Evolutionary conservation across 2,797 vertebrate species (phyloP), one percentile per base, ranked within the genome.

Genomic region (Anas georgica): DNA sequence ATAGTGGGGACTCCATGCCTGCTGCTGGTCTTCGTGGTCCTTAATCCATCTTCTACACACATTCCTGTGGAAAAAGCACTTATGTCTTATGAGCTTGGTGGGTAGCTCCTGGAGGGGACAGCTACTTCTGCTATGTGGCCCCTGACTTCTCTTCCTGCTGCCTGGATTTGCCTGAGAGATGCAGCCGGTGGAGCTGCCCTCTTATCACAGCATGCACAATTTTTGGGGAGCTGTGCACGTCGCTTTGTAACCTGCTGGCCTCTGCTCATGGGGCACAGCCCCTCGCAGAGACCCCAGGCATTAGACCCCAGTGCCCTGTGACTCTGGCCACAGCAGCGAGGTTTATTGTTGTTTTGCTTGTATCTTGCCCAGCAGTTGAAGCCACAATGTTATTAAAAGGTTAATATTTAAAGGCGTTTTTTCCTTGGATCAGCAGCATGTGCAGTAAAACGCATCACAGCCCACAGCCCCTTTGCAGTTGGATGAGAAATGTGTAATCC

Each of bases 121-220:
- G 64, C 69, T 85, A 72, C 77, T 90, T 64, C 86, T 91, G 77
- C 80, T 91, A 37, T 73, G 67, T n/a, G n/a, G 58, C 43, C 83
- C 66, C 64, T 85, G 64, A 72, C 46, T 50, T 28, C 25, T 64
- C 50, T 72, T 86, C 62, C 64, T 3, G 1, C 69, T 73, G 75
- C 59, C 67, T 63, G 76, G 41, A n/a, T 67, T 45, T 54, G 28
- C 11, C 88, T 56, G 48, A 7, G 29, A 78, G 77, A 67, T 68
- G 31, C 14, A 63, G 59, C 31, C 58, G 2, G 3, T 35, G 46
- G 35, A 64, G 26, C 64, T 89, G 37, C 78, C 68, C 20, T 55
- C 63, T 91, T 64, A 68, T 33, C 64, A 5, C 45, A 46, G 41
- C 54, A 55, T 1, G 3, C 22, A 52, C 18, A 3, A 54, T 73